phyloP scores from a whole-genome alignment of 2,797 vertebrate species.

The Lepus townsendii region DNA sequence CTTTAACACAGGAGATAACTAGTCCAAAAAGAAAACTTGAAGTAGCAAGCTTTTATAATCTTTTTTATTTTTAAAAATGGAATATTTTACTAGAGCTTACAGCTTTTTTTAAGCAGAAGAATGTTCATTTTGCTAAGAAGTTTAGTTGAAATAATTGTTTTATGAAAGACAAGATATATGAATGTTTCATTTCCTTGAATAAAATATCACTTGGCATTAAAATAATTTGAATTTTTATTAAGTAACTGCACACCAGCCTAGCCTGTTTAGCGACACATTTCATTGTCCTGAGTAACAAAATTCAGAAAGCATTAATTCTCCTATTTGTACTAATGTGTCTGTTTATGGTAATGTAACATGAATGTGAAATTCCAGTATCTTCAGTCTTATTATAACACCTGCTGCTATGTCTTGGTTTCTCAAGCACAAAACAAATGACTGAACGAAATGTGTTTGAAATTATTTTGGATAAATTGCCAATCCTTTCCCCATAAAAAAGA shows the following conservation, averaged over 20 bases:
- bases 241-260: not conserved
- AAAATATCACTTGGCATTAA: conserved; percentile 3
- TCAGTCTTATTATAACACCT: conserved; percentile 6
- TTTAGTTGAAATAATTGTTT: conserved; percentile 54
- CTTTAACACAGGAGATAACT: not conserved
- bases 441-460: not conserved
- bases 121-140: not conserved
- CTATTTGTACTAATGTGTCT: not conserved
- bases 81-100: conserved; percentile 7
- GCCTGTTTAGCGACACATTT: not conserved
- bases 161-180: not conserved
- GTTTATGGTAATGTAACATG: not conserved
- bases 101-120: not conserved
- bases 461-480: not conserved
- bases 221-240: not conserved
- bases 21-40: not conserved
- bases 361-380: conserved; percentile 15
- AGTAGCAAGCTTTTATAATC: not conserved
- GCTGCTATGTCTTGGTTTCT: conserved; percentile 47
- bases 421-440: conserved; percentile 23
- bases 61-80: not conserved
- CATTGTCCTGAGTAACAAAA: conserved; percentile 35
- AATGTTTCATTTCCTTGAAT: not conserved
- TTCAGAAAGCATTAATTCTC: conserved; percentile 7
- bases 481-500: not conserved